Evolutionary conservation across 2,888 invertebrate genomes (phyloP), one percentile per base, ranked within the genome.

Genomic region (Theodoxus fluviatilis): DNA sequence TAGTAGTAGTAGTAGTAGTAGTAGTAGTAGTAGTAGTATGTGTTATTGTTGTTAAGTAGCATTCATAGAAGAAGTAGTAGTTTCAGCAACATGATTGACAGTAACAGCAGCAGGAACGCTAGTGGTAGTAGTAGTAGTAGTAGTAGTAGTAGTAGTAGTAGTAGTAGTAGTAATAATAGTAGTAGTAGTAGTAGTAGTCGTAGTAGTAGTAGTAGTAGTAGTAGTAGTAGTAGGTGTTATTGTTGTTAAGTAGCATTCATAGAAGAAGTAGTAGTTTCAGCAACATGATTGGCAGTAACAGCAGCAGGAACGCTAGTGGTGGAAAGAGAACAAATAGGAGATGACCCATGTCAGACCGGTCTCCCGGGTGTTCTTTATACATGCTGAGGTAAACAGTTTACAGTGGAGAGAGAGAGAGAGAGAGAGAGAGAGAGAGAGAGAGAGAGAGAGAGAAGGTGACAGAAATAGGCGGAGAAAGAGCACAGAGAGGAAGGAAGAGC

Each of bases 1-100:
- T 65, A 64, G 49, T 40, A 68, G 35, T 55, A 64, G 37, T 35
- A 65, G 33, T 47, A 69, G 22, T 40, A 43, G 33, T 40, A 71
- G 49, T 47, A 68, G 61, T 40, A 65, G 49, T 49, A 69, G 49
- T 37, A 66, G 37, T 43, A 69, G 28, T 22, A 0, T n/a, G n/a
- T 49, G 22, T 22, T 49, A 49, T 22, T 49, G 22, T 55, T 7
- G 7, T 12, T 55, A 7, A 55, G 22, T 15, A 55, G 55, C 9
- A 7, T 55, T 18, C 55, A 7, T 7, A 55, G 22, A 12, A 22
- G 22, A 15, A 15, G 7, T 15, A 55, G 22, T 15, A 55, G 22
- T 55, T 15, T 15, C n/a, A n/a, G n/a, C n/a, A n/a, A n/a, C n/a
- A n/a, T n/a, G n/a, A n/a, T n/a, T n/a, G n/a, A n/a, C n/a, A n/a